These are phyloP conservation scores for Probaryconus sp. DNA, from an alignment of 1,140 invertebrate genomes.

Conservation along the genomic window DNA sequence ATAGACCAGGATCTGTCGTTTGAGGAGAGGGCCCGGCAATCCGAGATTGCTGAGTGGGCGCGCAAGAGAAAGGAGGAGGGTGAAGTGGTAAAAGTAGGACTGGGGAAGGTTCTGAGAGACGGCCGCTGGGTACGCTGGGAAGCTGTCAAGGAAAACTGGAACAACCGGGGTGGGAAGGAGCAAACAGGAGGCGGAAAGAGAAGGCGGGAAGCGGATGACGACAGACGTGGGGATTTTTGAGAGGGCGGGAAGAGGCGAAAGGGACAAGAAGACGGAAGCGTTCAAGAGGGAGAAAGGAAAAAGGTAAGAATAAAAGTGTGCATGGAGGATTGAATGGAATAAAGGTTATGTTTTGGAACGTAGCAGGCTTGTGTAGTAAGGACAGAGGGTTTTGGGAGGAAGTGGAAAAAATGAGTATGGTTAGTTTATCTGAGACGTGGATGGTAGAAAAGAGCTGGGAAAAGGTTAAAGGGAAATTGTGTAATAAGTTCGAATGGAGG, in stretches of 20 bases:
- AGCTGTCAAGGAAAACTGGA: too few relatives aligned
- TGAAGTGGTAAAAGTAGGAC: too few relatives aligned
- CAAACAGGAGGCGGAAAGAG: neutral
- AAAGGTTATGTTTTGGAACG: conserved; percentile 16
- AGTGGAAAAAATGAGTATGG: neutral
- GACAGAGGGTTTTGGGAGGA: conserved; percentile 18
- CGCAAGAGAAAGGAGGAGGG: too few relatives aligned
- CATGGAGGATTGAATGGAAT: neutral
- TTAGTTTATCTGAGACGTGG: conserved; percentile 9
- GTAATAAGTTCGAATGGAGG: conserved; percentile 27
- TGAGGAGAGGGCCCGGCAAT: too few relatives aligned
- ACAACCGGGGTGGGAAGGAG: too few relatives aligned
- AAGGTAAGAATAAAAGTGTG: too few relatives aligned
- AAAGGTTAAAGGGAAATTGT: neutral
- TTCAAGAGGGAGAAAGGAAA: too few relatives aligned
- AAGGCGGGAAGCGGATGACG: neutral
- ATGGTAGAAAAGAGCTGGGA: conserved; percentile 11
- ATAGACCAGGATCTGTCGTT: too few relatives aligned
- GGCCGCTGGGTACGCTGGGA: too few relatives aligned
- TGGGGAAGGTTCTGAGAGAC: too few relatives aligned
- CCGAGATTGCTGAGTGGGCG: too few relatives aligned
- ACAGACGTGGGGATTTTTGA: neutral
- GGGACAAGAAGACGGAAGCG: neutral
- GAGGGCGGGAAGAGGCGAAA: neutral
- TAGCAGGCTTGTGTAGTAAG: conserved; percentile 8